phyloP scores from a whole-genome alignment of 2,888 invertebrate genomes.

The Portevinia maculata region DNA sequence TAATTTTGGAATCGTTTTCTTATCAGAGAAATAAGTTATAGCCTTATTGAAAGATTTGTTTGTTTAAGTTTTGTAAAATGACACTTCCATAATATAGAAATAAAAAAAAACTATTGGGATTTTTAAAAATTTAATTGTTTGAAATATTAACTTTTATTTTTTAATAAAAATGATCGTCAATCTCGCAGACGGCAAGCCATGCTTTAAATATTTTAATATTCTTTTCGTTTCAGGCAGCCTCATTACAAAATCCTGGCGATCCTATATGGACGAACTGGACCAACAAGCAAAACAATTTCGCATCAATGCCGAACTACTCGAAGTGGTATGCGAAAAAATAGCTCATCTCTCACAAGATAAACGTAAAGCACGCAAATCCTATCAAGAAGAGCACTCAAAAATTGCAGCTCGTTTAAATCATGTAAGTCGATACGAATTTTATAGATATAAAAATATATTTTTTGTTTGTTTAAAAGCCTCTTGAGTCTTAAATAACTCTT shows the following conservation, averaged over 20 bases:
- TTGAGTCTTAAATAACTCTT: background rate
- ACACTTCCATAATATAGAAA: too few species aligned
- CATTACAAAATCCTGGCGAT: conserved; percentile 90
- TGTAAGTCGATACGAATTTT: conserved; percentile 84
- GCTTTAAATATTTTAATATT: too few species aligned
- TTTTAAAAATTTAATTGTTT: too few species aligned
- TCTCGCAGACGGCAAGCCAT: too few species aligned
- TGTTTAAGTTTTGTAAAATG: too few species aligned
- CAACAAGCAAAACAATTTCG: conserved; percentile 91
- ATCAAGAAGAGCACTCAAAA: conserved; percentile 94
- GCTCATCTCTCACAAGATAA: conserved; percentile 93
- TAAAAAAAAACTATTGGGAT: too few species aligned
- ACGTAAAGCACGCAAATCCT: conserved; percentile 92
- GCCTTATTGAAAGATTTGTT: too few species aligned
- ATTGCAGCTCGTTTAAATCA: conserved; percentile 91
- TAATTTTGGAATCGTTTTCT: too few species aligned
- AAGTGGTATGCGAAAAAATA: conserved; percentile 92
- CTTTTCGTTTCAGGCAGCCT: conserved; percentile 84
- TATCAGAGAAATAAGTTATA: too few species aligned
- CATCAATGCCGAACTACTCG: conserved; percentile 93
- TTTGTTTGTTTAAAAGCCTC: background rate
- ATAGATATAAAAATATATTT: background rate
- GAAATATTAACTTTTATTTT: too few species aligned
- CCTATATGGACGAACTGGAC: conserved; percentile 95
- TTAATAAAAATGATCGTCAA: too few species aligned